These are phyloP conservation scores for Matsumyia berberina DNA, from an alignment of 2,888 invertebrate genomes.

Conservation along the genomic window DNA sequence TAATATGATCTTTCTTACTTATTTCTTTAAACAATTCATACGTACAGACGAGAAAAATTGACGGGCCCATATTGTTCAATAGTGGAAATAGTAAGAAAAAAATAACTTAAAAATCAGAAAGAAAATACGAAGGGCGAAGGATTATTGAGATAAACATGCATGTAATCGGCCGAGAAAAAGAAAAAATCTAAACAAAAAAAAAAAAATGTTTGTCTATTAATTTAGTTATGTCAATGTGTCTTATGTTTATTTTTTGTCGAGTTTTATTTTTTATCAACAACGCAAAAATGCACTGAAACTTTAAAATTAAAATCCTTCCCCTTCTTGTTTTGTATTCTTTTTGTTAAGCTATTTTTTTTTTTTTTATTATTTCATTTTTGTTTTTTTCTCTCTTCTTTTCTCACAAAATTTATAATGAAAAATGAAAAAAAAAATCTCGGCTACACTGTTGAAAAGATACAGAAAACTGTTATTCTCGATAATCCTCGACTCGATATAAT, in stretches of 20 bases:
- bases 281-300: slow-evolving; percentile 61
- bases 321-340: slow-evolving; percentile 79
- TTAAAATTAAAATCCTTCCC: slow-evolving; percentile 80
- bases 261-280: slow-evolving; percentile 72
- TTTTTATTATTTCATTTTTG: slow-evolving; percentile 77
- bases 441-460: slow-evolving; percentile 50
- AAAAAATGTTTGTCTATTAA: slow-evolving; percentile 63
- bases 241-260: slow-evolving; percentile 66
- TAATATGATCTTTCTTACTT: slow-evolving; percentile 26
- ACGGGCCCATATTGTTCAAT: slow-evolving; percentile 31
- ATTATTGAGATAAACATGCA: slow-evolving; percentile 79
- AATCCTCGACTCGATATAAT: slow-evolving; percentile 79
- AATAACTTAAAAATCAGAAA: slow-evolving; percentile 72
- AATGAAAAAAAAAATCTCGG: slow-evolving; percentile 38
- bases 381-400: slow-evolving; percentile 77
- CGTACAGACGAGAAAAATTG: slow-evolving; percentile 11
- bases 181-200: slow-evolving; percentile 84
- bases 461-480: slow-evolving; percentile 80
- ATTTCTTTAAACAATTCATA: slow-evolving; percentile 36
- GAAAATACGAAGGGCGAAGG: slow-evolving; percentile 81
- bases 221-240: slow-evolving; percentile 61
- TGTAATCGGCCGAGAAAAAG: slow-evolving; percentile 84
- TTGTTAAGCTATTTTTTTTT: slow-evolving; percentile 81
- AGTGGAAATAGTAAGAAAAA: slow-evolving; percentile 76
- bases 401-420: slow-evolving; percentile 62